These are phyloP conservation scores for Acanthosepion lycidas DNA, from an alignment of 2,888 invertebrate species.

Conservation along the genomic window DNA sequence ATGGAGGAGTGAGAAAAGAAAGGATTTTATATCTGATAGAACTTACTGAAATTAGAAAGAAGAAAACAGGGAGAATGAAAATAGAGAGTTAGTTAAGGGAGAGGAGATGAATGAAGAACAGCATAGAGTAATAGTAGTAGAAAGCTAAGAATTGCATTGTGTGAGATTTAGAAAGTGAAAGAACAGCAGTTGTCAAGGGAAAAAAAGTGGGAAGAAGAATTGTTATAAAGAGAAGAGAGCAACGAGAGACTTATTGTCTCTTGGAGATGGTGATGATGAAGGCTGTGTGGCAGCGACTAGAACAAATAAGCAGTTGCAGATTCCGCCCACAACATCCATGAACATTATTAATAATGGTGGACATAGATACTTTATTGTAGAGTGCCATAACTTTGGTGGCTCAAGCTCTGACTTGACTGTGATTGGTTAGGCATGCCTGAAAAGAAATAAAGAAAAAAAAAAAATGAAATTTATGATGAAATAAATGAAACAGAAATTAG, in stretches of 20 bases:
- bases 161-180: background rate
- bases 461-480: no score
- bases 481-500: no score
- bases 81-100: no score
- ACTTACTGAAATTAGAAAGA: background rate
- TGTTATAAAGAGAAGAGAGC: background rate
- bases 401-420: background rate
- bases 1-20: background rate
- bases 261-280: background rate
- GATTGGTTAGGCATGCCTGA: slow-evolving; percentile 24
- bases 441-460: background rate
- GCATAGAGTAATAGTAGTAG: background rate
- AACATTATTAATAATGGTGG: background rate
- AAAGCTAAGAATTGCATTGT: background rate
- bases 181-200: background rate
- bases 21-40: background rate
- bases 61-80: background rate
- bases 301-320: slow-evolving; percentile 17
- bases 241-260: background rate
- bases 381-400: slow-evolving; percentile 35
- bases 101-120: background rate
- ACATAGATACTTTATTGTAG: background rate
- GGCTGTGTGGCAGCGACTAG: slow-evolving; percentile 33
- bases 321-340: background rate
- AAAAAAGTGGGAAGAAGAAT: background rate